Percentiles rank a stretch among this genome's conserved stretches.
These are phyloP conservation scores for Enteromius anoplus DNA, from an alignment of 2,797 vertebrate species.

Conservation along the genomic window DNA sequence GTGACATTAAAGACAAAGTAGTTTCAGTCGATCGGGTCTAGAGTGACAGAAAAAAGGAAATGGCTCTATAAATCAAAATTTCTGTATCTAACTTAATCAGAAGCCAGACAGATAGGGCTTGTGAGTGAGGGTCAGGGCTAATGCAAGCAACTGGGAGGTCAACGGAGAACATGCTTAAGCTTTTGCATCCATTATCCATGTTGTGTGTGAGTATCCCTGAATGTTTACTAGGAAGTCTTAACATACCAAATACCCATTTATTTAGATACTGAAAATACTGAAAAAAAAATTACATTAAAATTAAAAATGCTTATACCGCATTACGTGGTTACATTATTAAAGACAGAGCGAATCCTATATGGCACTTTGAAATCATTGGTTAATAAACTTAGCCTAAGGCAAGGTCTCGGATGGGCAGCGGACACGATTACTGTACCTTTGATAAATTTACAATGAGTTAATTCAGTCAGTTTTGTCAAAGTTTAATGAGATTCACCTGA, in stretches of 20 bases:
- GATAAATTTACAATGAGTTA: constrained; percentile 23
- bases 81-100: constrained; percentile 23
- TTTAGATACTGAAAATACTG: no score
- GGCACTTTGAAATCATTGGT: constrained; percentile 30
- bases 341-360: constrained; percentile 32
- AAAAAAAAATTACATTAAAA: no score
- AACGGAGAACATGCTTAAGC: constrained; percentile 21
- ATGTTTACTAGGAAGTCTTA: neutral
- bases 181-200: neutral
- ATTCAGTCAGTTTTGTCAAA: constrained; percentile 17
- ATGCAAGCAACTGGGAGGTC: neutral
- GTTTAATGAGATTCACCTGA: constrained; percentile 26
- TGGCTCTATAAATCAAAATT: neutral
- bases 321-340: neutral
- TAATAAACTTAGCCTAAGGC: constrained; percentile 42
- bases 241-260: neutral
- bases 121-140: constrained; percentile 3
- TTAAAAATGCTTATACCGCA: constrained; percentile 32
- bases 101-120: constrained; percentile 1
- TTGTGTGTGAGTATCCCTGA: neutral
- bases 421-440: no score
- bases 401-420: constrained; percentile 39
- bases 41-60: constrained; percentile 13
- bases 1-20: constrained; percentile 23
- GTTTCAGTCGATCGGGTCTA: constrained; percentile 15